Evolutionary conservation across 1,140 invertebrate species (phyloP), one percentile per base, ranked within the genome.

Genomic region (Brachionus koreanus): DNA sequence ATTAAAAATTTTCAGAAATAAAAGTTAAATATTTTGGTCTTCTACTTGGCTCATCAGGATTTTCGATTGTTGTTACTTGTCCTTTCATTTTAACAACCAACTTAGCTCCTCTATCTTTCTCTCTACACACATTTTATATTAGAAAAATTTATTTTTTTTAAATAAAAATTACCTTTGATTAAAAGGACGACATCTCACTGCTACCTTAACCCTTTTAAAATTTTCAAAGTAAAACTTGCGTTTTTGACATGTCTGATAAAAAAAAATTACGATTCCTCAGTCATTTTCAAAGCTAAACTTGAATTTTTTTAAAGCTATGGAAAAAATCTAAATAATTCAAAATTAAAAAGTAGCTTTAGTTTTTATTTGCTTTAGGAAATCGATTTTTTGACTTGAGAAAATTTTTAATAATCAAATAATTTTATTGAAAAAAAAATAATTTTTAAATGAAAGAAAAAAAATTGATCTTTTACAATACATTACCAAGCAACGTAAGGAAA

Each of bases 181-280:
- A 87, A 92, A 91, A 83, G 91, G 91, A 23, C 91, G 87, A 37
- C 92, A 90, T 83, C 91, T 85, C 3, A 92, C 91, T 4, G 91
- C 91, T 13, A 92, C 91, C 83, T 90, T 89, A 0, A 91, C 88
- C 84, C 82, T 82, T 23, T 19, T 13, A n/a, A 25, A 39, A 72
- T 1, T 19, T 25, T n/a, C n/a, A n/a, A n/a, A n/a, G n/a, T 0
- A 37, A 29, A 37, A 33, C 5, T 33, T 23, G 5, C 2, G 33
- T 25, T 25, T 7, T 52, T 13, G 0, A 25, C 57, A 35, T 10
- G 35, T 16, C 29, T 29, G 25, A 72, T n/a, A n/a, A n/a, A 43
- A 23, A n/a, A 57, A 29, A 12, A 63, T 43, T 72, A 82, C 82
- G 82, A 74, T 82, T 82, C 82, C 49, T 74, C 82, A 25, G 63